Percentiles rank a stretch among this genome's conserved stretches.
phyloP scores from a whole-genome alignment of 2,113 vertebrate genomes.

The Protomyctophum bolini region DNA sequence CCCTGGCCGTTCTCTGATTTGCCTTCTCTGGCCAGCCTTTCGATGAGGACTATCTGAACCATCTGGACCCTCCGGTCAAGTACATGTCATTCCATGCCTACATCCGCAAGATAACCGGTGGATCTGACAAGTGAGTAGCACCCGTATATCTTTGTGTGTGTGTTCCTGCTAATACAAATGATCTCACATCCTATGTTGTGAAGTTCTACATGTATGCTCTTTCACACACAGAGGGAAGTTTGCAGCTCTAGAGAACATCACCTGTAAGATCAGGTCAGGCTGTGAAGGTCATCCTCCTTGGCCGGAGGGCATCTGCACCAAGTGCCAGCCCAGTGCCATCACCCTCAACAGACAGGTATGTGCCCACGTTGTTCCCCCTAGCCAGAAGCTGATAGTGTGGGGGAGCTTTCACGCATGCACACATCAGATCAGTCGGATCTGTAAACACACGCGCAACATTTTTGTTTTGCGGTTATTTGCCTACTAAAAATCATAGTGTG shows the following conservation, averaged over 20 bases:
- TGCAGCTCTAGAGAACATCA: slow-evolving; percentile 98
- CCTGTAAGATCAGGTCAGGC: slow-evolving; percentile 97
- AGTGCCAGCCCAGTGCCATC: slow-evolving; percentile 98
- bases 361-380: no score
- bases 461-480: no score
- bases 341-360: slow-evolving; percentile 94
- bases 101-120: slow-evolving; percentile 96
- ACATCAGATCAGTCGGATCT: not conserved
- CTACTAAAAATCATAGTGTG: no score
- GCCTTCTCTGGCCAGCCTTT: slow-evolving; percentile 84
- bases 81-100: slow-evolving; percentile 99
- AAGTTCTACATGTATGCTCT: no score
- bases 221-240: slow-evolving; percentile 89
- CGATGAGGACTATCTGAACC: slow-evolving; percentile 98
- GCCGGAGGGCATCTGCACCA: slow-evolving; percentile 98
- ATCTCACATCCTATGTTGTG: no score
- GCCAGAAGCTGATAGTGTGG: no score
- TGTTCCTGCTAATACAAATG: no score
- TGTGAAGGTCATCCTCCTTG: slow-evolving; percentile 97
- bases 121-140: slow-evolving; percentile 92
- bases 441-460: not conserved
- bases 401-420: not conserved
- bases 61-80: slow-evolving; percentile 97
- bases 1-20: not conserved
- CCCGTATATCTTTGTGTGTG: not conserved